These are phyloP conservation scores for Gonocerus acuteangulatus DNA, from an alignment of 2,888 invertebrate species.

Conservation along the genomic window DNA sequence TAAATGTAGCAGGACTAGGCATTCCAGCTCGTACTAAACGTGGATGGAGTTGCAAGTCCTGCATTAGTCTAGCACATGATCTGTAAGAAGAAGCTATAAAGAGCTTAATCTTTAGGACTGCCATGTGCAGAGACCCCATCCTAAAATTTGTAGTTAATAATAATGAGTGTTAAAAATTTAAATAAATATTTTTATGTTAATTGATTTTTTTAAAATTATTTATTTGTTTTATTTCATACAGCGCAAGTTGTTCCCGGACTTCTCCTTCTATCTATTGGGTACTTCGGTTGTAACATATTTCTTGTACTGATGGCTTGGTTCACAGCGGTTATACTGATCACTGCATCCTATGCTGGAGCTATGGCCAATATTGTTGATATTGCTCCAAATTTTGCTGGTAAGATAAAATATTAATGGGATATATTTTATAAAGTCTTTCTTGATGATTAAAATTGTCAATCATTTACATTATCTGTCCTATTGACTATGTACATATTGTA, in stretches of 20 bases:
- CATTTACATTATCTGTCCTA: no score
- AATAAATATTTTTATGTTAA: neutral
- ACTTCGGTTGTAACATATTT: constrained; percentile 54
- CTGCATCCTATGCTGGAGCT: constrained; percentile 64
- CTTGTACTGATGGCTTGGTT: constrained; percentile 58
- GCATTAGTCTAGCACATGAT: no score
- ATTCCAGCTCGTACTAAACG: no score
- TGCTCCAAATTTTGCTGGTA: constrained; percentile 67
- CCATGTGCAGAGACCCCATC: no score
- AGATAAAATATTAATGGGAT: constrained; percentile 30
- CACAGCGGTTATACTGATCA: constrained; percentile 60
- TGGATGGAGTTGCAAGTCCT: no score
- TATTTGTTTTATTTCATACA: constrained; percentile 37
- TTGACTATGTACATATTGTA: no score
- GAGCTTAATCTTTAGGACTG: no score
- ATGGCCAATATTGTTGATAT: constrained; percentile 72
- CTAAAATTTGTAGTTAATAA: no score
- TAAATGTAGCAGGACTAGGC: no score
- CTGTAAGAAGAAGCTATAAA: no score
- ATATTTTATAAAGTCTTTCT: neutral
- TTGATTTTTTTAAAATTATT: neutral
- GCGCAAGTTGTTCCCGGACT: constrained; percentile 63
- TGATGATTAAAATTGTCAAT: neutral
- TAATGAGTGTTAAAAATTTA: no score
- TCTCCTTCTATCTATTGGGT: constrained; percentile 55